Evolutionary conservation across 2,888 invertebrate genomes (phyloP).

Genomic region (Biston betularia): DNA sequence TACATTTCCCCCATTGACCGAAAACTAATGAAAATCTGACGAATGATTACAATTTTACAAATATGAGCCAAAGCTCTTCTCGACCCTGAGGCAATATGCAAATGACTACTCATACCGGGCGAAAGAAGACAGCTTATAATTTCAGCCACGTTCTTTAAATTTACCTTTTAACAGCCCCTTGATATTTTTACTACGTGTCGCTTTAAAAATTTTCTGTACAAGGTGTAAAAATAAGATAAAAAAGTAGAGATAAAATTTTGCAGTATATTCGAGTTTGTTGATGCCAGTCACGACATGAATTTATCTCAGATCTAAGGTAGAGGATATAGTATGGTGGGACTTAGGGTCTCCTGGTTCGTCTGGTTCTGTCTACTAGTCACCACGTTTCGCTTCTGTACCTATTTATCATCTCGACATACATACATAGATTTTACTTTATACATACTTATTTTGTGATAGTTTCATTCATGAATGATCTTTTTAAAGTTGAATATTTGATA

Average conservation of each 20-base stretch:
- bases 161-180: slow-evolving; percentile 77
- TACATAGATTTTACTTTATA: no score
- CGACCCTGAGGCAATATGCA: slow-evolving; percentile 60
- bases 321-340: slow-evolving; percentile 65
- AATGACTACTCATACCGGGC: slow-evolving; percentile 55
- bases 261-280: slow-evolving; percentile 67
- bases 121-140: slow-evolving; percentile 68
- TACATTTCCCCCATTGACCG: background rate
- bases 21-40: background rate
- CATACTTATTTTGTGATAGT: no score
- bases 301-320: slow-evolving; percentile 73
- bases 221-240: slow-evolving; percentile 66
- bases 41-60: slow-evolving; percentile 20
- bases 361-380: no score
- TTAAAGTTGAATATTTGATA: no score
- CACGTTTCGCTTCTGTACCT: no score
- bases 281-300: slow-evolving; percentile 76
- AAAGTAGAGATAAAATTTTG: slow-evolving; percentile 65
- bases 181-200: slow-evolving; percentile 79
- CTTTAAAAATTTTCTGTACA: slow-evolving; percentile 67
- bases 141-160: slow-evolving; percentile 78
- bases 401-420: no score
- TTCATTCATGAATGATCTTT: no score
- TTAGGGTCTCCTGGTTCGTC: background rate
- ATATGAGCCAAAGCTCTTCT: slow-evolving; percentile 39